A percentile compares a stretch with the other conserved stretches of the same genome.
Evolutionary conservation across 2,113 vertebrate species (phyloP).

Genomic region (Nothocercus julius): DNA sequence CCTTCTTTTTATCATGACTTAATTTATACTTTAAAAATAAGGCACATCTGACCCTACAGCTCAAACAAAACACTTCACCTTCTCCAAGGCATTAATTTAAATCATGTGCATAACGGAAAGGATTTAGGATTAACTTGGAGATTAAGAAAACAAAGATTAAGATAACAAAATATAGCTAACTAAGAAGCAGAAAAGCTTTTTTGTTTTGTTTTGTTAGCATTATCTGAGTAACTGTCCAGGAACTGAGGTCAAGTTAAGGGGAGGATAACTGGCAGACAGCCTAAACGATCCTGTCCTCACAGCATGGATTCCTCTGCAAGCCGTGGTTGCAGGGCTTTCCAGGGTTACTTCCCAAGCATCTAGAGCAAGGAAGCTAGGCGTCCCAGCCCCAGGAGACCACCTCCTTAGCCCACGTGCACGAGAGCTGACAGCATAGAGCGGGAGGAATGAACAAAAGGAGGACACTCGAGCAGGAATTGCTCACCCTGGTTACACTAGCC

Average conservation of each 20-base stretch:
- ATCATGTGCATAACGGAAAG: neutral
- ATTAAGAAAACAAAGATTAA: neutral
- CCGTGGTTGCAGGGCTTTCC: neutral
- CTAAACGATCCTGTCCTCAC: accelerated
- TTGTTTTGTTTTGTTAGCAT: neutral
- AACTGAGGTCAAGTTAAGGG: neutral
- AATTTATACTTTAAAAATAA: neutral
- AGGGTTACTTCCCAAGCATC: neutral
- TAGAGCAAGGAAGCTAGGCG: neutral
- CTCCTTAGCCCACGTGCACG: neutral
- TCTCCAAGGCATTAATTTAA: neutral
- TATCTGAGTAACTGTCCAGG: neutral
- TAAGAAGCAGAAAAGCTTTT: neutral
- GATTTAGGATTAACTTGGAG: neutral
- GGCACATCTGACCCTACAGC: neutral
- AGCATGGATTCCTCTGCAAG: neutral
- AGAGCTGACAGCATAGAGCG: neutral
- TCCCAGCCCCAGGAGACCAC: neutral
- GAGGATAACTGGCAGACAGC: neutral
- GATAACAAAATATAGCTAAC: neutral
- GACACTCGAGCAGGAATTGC: slow-evolving; percentile 15
- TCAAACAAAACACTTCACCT: neutral
- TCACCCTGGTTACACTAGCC: neutral
- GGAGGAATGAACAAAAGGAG: slow-evolving; percentile 33
- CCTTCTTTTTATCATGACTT: neutral